Conservation (phyloP, 1,140 invertebrate species). For the Temnothorax curvispinosus region DNA sequence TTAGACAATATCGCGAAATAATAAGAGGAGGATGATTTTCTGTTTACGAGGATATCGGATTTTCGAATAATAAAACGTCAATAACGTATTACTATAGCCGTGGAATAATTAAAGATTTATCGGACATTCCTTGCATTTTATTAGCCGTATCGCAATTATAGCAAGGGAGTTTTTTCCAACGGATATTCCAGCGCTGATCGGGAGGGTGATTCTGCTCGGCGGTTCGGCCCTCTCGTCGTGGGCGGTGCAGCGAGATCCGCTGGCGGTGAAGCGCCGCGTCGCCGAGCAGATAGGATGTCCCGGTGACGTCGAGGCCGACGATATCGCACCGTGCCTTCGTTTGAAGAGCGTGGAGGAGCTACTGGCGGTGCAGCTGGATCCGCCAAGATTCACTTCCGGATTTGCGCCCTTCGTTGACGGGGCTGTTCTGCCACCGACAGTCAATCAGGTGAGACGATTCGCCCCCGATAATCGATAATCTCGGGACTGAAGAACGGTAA, state of each 20-base stretch:
- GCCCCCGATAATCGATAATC: conserved; percentile 32
- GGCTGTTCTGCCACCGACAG: conserved; percentile 87
- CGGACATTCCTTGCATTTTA: conserved; percentile 4
- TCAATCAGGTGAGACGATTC: conserved; percentile 76
- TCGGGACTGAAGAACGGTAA: background rate
- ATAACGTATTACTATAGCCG: background rate
- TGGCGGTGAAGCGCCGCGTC: conserved; percentile 92
- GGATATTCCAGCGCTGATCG: conserved; percentile 91
- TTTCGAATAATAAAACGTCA: conserved; percentile 17
- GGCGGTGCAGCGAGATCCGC: conserved; percentile 96
- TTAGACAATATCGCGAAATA: background rate
- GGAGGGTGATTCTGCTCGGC: conserved; percentile 96
- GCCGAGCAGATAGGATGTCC: conserved; percentile 92
- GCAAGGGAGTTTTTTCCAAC: background rate
- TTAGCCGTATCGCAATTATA: background rate
- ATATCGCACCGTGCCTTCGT: conserved; percentile 93
- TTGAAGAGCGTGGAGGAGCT: conserved; percentile 90
- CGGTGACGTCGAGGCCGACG: conserved; percentile 91
- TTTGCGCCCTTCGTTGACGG: conserved; percentile 96
- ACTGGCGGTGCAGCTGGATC: conserved; percentile 90
- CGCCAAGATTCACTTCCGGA: conserved; percentile 93
- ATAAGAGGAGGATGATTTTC: background rate
- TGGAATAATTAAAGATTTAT: conserved; percentile 9
- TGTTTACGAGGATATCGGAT: conserved; percentile 2
- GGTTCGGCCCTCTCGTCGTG: conserved; percentile 98